phyloP scores from a whole-genome alignment of 2,797 vertebrate genomes.

The Anguilla pacifica region DNA sequence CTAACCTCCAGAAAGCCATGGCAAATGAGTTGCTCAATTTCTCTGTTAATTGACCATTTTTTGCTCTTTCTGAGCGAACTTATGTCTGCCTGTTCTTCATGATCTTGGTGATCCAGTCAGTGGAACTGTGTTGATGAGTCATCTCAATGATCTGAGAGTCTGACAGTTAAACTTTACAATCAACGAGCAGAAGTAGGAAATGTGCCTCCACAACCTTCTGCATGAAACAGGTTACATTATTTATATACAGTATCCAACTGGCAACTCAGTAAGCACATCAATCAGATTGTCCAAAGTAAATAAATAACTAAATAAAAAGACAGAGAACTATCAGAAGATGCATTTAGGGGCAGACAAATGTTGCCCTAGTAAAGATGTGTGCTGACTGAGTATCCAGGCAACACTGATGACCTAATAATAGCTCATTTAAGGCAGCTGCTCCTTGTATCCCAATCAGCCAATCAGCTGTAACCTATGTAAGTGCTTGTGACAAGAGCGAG shows the following conservation, averaged over 20 bases:
- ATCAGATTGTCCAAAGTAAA: background rate
- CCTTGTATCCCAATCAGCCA: background rate
- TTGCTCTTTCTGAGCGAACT: background rate
- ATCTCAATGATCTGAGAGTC: background rate
- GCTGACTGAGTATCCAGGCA: slow-evolving; percentile 22
- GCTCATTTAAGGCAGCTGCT: slow-evolving; percentile 9
- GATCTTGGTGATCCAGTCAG: background rate
- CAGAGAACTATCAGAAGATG: background rate
- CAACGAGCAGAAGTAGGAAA: background rate
- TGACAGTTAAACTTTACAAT: background rate
- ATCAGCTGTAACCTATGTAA: background rate
- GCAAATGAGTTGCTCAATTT: background rate
- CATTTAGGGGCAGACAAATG: background rate
- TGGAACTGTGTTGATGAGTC: background rate
- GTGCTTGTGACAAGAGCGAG: no score
- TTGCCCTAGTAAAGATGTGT: background rate
- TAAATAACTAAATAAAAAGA: background rate
- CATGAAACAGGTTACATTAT: background rate
- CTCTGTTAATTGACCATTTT: background rate
- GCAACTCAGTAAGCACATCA: background rate
- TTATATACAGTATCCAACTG: background rate
- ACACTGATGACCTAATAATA: slow-evolving; percentile 23
- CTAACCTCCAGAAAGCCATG: background rate
- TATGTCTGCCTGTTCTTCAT: background rate
- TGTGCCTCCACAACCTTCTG: background rate